Conservation (phyloP, 2,113 vertebrate species). For the Aspiorhynchus laticeps region DNA sequence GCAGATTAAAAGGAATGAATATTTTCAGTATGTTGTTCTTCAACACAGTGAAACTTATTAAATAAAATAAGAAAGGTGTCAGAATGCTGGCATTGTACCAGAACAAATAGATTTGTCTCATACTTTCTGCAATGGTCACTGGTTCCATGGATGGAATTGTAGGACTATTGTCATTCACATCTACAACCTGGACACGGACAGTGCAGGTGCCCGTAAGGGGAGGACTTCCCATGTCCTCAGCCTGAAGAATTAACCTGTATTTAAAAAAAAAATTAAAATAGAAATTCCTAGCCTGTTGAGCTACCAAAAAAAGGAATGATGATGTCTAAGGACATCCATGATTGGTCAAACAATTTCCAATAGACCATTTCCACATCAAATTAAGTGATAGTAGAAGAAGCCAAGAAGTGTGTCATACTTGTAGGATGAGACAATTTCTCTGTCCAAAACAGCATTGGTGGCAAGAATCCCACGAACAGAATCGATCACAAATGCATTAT, state of each 20-base stretch:
- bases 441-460: constrained; percentile 80
- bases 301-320: background rate
- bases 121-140: constrained; percentile 86
- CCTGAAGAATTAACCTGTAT: constrained; percentile 85
- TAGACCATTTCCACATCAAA: background rate
- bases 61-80: background rate
- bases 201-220: constrained; percentile 77
- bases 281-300: background rate
- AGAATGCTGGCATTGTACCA: background rate
- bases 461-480: constrained; percentile 80
- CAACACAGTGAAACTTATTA: background rate
- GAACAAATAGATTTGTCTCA: constrained; percentile 60
- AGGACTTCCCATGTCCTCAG: constrained; percentile 84
- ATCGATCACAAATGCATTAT: constrained; percentile 81
- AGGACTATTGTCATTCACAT: constrained; percentile 89
- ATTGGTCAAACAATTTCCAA: background rate
- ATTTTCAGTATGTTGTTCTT: background rate
- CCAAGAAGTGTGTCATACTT: constrained; percentile 73
- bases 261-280: background rate
- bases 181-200: constrained; percentile 84
- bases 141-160: constrained; percentile 76
- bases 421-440: constrained; percentile 81
- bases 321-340: background rate
- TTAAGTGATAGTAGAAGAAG: background rate
- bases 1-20: constrained; percentile 37